Conservation (phyloP, 2,797 vertebrate genomes). For the Hippocampus kuda region DNA sequence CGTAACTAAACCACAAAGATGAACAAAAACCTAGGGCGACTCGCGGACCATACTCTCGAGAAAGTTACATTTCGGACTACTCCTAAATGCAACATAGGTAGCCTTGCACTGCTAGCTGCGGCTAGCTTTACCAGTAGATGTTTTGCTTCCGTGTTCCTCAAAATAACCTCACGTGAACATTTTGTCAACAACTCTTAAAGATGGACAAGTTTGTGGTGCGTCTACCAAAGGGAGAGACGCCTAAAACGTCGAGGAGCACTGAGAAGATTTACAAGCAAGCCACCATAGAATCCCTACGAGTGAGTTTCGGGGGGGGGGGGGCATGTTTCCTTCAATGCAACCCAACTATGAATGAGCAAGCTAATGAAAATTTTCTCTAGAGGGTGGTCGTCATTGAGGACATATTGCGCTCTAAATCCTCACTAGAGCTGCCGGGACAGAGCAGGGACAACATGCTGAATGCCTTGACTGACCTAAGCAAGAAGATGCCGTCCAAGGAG, state of each 20-base stretch:
- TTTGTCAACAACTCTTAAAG: neutral
- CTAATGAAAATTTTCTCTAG: slow-evolving; percentile 47
- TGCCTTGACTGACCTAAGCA: slow-evolving; percentile 79
- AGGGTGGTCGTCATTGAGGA: slow-evolving; percentile 97
- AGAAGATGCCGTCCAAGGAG: slow-evolving; percentile 91
- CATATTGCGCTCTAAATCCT: slow-evolving; percentile 82
- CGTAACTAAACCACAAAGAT: neutral
- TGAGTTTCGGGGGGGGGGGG: slow-evolving; percentile 36
- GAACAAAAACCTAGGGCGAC: neutral
- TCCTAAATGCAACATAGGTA: neutral
- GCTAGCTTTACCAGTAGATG: slow-evolving; percentile 17
- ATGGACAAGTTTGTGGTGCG: slow-evolving; percentile 85
- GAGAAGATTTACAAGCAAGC: slow-evolving; percentile 72
- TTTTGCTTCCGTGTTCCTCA: neutral
- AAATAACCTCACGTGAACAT: neutral
- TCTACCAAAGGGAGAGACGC: slow-evolving; percentile 49
- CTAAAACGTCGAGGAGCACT: slow-evolving; percentile 42
- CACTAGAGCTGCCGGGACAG: slow-evolving; percentile 81
- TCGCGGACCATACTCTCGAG: neutral
- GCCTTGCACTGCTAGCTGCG: neutral
- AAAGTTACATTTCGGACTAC: neutral
- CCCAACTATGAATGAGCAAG: neutral
- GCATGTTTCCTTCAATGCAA: too few species aligned
- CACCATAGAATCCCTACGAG: slow-evolving; percentile 81
- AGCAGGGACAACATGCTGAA: slow-evolving; percentile 77